Evolutionary conservation across 2,888 invertebrate species (phyloP), one percentile per base, ranked within the genome.

Genomic region (Heliconius hortense): DNA sequence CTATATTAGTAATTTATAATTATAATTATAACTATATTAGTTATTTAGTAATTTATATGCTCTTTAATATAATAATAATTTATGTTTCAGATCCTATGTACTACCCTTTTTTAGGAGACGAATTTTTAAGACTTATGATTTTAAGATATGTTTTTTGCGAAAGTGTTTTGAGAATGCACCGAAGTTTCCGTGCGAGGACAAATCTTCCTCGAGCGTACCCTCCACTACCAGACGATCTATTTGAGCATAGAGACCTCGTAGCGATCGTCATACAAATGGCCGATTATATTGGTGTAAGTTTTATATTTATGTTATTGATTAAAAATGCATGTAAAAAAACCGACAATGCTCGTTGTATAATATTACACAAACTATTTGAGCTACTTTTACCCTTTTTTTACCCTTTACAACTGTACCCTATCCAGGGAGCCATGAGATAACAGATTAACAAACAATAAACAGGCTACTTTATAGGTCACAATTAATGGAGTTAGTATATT

Each of bases 131-230:
- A 78, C 95, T 98, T 78, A 93, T 98, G 79, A 95, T 98, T 80
- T 95, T 98, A 80, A 96, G 99, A 79, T 99, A 97, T 94, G 96
- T 98, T 80, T 99, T 99, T 95, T 99, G 98, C 94, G 97, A 97
- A 94, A 96, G 97, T 83, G 97, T 97, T 71, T 94, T 99, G 81
- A 96, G 97, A 82, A 95, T 98, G 86, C 99, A 99, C 92, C 96
- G 98, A 80, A 96, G 97, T 76, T 97, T 96, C 89, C 95, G 98
- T 85, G 96, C 97, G 78, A 96, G 97, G n/a, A 96, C 96, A 84
- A 97, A 97, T 91, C 96, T 97, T 85, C 98, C 98, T 21, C 95
- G 97, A 68, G 97, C 97, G 83, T 97, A 97, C 84, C 98, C 98
- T 53, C 95, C 96, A 31, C 92, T 99, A 81, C 98, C 98, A 35